A percentile compares a stretch with the other conserved stretches of the same genome.
Conservation (phyloP, 2,113 vertebrate species). For the Petrocephalus zakoni region DNA sequence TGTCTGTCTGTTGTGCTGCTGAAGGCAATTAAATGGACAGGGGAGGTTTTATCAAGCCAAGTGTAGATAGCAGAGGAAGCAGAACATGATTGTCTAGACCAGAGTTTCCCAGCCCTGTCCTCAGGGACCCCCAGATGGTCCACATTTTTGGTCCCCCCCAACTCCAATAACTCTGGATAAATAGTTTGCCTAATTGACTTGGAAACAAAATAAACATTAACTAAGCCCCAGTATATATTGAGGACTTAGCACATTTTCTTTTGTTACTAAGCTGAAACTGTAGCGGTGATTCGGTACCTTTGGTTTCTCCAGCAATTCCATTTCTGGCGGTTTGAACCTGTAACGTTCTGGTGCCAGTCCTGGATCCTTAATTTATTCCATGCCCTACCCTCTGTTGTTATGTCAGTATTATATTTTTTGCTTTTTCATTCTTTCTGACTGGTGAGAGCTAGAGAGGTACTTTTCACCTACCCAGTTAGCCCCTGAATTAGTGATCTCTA, state of each 20-base stretch:
- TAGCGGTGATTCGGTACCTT: not conserved
- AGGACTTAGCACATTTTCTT: constrained; percentile 33
- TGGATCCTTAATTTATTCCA: not conserved
- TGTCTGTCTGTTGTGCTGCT: constrained; percentile 31
- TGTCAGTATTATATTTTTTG: not conserved
- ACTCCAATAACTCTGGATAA: not conserved
- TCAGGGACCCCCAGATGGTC: not conserved
- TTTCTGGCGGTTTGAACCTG: not conserved
- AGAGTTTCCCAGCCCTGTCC: not conserved
- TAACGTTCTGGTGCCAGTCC: not conserved
- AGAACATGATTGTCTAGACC: constrained; percentile 6
- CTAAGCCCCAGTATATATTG: constrained; percentile 29
- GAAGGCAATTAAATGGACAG: constrained; percentile 10
- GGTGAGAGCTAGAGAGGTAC: constrained; percentile 14
- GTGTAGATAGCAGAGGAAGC: constrained; percentile 24
- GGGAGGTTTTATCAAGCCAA: constrained; percentile 29
- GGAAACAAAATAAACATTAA: constrained; percentile 21
- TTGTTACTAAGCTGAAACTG: constrained; percentile 36
- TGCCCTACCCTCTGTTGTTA: not conserved
- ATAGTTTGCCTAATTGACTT: constrained; percentile 43
- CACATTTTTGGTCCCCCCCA: not conserved
- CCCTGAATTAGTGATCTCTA: constrained; percentile 24
- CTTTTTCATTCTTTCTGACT: not conserved
- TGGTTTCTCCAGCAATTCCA: too few species aligned
- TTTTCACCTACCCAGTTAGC: constrained; percentile 21